Evolutionary conservation across 2,888 invertebrate genomes (phyloP).

Genomic region (Melinopterus prodromus): DNA sequence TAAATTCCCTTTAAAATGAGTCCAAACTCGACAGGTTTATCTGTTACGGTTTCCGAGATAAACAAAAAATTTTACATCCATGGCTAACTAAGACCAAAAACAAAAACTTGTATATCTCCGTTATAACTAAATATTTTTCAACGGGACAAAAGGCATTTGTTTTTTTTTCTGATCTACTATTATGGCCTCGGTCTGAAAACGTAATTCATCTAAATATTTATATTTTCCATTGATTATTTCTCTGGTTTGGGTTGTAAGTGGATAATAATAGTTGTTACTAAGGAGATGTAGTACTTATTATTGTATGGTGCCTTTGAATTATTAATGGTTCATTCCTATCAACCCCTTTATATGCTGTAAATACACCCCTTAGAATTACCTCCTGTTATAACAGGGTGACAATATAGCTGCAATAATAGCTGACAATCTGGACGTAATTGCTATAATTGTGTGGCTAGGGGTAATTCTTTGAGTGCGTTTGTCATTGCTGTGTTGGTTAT

Average conservation of each 20-base stretch:
- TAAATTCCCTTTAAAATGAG: too few relatives aligned
- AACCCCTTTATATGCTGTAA: background rate
- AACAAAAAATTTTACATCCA: too few relatives aligned
- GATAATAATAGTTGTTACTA: constrained; percentile 4
- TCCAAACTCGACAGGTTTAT: too few relatives aligned
- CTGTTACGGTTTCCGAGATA: too few relatives aligned
- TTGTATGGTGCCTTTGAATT: background rate
- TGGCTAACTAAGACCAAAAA: too few relatives aligned
- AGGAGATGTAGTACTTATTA: background rate
- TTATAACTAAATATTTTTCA: background rate
- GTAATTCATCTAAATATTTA: background rate
- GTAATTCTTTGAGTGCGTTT: background rate
- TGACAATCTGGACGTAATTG: too few relatives aligned
- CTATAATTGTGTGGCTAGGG: background rate
- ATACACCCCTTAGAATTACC: background rate
- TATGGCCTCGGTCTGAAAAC: background rate
- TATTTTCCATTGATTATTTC: background rate
- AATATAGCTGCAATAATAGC: background rate
- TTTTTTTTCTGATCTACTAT: background rate
- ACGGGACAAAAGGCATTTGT: background rate
- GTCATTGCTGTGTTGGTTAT: background rate
- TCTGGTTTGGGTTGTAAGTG: background rate
- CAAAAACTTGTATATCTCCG: too few relatives aligned
- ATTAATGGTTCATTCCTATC: background rate
- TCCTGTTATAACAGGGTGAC: background rate